Evolutionary conservation across 2,888 invertebrate species (phyloP).

Genomic region (Caenorhabditis parvicauda): DNA sequence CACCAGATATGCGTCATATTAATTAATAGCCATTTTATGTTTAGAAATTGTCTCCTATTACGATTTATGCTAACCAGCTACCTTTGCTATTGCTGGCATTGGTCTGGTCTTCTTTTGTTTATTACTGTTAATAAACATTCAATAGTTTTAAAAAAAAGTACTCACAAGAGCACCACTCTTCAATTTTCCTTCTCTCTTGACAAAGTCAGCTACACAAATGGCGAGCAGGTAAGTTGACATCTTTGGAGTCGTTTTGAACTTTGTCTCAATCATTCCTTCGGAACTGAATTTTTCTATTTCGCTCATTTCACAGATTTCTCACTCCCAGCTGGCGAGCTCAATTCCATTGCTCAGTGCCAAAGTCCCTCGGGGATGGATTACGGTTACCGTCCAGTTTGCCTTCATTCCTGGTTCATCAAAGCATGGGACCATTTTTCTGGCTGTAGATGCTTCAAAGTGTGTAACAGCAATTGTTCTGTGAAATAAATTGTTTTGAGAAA

Average conservation of each 20-base stretch:
- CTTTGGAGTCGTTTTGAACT: conserved; percentile 65
- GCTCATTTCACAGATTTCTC: too few relatives aligned
- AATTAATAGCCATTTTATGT: too few relatives aligned
- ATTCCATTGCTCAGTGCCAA: conserved; percentile 44
- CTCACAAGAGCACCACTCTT: conserved; percentile 73
- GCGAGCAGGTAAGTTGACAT: conserved; percentile 90
- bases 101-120: too few relatives aligned
- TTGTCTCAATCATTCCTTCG: conserved; percentile 72
- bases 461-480: too few relatives aligned
- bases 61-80: too few relatives aligned
- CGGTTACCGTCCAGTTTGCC: conserved; percentile 50
- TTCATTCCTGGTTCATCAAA: conserved; percentile 58
- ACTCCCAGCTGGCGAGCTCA: conserved; percentile 4
- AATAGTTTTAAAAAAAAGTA: too few relatives aligned
- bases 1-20: too few relatives aligned
- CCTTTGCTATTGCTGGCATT: too few relatives aligned
- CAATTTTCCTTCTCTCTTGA: conserved; percentile 70
- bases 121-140: too few relatives aligned
- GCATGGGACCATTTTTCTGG: conserved; percentile 56
- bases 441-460: conserved; percentile 59
- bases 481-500: too few relatives aligned
- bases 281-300: too few relatives aligned
- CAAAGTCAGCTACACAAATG: conserved; percentile 81
- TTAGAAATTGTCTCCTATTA: too few relatives aligned
- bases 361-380: conserved; percentile 55